phyloP scores from a whole-genome alignment of 2,797 vertebrate species.

The Ceryle rudis region DNA sequence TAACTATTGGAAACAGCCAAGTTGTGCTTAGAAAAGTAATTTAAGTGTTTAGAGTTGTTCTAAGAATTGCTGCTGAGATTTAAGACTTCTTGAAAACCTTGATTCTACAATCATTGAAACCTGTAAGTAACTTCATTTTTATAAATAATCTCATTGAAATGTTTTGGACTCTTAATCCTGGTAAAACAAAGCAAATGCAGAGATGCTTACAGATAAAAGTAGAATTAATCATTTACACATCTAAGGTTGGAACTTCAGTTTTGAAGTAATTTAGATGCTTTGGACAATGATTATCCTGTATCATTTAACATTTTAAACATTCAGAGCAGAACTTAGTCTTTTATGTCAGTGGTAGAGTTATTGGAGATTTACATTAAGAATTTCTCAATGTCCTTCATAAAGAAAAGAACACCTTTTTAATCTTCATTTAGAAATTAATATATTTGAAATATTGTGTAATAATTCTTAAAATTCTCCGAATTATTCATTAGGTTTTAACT shows the following conservation, averaged over 20 bases:
- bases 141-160: background rate
- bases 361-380: background rate
- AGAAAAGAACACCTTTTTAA: background rate
- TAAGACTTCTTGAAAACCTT: background rate
- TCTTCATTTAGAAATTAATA: background rate
- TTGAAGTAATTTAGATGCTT: background rate
- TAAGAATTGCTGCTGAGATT: background rate
- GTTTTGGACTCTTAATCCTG: background rate
- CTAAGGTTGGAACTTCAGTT: background rate
- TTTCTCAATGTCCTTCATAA: background rate
- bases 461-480: background rate
- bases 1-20: background rate
- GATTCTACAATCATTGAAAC: background rate
- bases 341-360: background rate
- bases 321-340: background rate
- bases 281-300: background rate
- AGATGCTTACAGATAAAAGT: background rate
- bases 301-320: background rate
- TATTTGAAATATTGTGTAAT: background rate
- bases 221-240: too few species aligned
- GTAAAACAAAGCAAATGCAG: background rate
- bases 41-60: background rate
- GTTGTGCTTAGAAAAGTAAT: background rate
- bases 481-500: slow-evolving; percentile 86
- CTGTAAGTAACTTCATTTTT: background rate